Evolutionary conservation across 2,888 invertebrate genomes (phyloP).

Genomic region (Lycophotia porphyrea): DNA sequence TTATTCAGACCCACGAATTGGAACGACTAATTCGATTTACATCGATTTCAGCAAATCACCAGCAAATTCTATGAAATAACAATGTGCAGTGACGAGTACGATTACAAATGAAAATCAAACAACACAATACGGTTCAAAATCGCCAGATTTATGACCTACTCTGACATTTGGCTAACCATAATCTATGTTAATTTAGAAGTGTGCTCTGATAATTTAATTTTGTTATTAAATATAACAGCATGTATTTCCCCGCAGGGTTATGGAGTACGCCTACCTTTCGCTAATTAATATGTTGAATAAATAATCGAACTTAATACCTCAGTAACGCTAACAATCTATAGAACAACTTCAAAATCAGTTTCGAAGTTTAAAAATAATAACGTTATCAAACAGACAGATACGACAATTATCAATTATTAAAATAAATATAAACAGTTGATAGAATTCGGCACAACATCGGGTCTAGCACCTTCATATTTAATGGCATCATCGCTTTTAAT

Average conservation of each 20-base stretch:
- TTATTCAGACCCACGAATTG: neutral
- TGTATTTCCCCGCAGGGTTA: neutral
- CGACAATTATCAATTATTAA: neutral
- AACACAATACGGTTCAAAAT: conserved; percentile 27
- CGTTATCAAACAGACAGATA: neutral
- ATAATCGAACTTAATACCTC: neutral
- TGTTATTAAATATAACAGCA: neutral
- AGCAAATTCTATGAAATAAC: conserved; percentile 41
- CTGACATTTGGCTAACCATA: conserved; percentile 5
- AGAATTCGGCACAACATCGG: neutral
- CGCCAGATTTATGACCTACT: neutral
- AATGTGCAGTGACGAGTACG: conserved; percentile 14
- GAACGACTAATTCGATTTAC: conserved; percentile 8
- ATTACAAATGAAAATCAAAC: conserved; percentile 32
- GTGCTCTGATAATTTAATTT: conserved; percentile 3
- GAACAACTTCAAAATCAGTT: neutral
- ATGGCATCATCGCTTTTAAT: neutral
- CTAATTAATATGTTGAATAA: neutral
- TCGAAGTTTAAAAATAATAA: neutral
- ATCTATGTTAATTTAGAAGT: conserved; percentile 31
- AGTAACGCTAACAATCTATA: neutral
- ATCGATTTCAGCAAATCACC: conserved; percentile 12
- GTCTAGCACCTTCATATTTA: conserved; percentile 7
- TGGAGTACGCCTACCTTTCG: neutral
- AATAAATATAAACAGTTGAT: neutral